Base-by-base conservation (phyloP, 2,113 vertebrate genomes). In the Corvus hawaiiensis region DNA sequence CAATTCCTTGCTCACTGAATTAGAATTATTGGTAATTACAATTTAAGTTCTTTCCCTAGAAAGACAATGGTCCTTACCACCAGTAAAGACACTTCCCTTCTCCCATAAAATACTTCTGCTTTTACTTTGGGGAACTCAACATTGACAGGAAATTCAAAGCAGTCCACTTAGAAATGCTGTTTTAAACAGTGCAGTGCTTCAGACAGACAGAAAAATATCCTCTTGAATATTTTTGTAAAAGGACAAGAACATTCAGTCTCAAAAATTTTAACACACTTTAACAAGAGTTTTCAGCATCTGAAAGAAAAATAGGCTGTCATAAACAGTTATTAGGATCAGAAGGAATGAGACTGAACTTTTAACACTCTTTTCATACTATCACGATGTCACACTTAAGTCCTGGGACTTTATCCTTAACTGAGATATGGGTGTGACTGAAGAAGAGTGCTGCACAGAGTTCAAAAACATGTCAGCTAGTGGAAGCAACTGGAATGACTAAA, bases 291-390 rank as follows among this genome's bases (percentile, higher is more conserved):
- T 46, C 84, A 94, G 23, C 48, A 90, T 72, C 56, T 61, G 55
- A 71, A 87, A 83, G 72, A 64, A 62, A 85, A 95, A 85, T 35
- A 72, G 62, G 14, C n/a, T 92, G 33, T 72, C 82, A 88, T 61
- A 90, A 93, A 77, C 26, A 87, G 75, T 95, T 93, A 79, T 89
- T 75, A 68, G 74, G 54, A 91, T 93, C 44, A 90, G 48, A 64
- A 56, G 37, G 63, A 87, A 86, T 0, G 2, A 52, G 17, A 32
- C 43, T 85, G 73, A 93, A 90, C 63, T 86, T 91, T 58, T 64
- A 90, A 59, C 37, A 82, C 15, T 69, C 56, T 74, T 89, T 33
- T 89, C 58, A 58, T 18, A 33, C 30, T 87, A 61, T 37, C 61
- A 49, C 26, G 3, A 68, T 6, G 6, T 90, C 95, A 93, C 74